Base-by-base conservation (phyloP, 1,140 invertebrate species). In the Zaprionus lachaisei region DNA sequence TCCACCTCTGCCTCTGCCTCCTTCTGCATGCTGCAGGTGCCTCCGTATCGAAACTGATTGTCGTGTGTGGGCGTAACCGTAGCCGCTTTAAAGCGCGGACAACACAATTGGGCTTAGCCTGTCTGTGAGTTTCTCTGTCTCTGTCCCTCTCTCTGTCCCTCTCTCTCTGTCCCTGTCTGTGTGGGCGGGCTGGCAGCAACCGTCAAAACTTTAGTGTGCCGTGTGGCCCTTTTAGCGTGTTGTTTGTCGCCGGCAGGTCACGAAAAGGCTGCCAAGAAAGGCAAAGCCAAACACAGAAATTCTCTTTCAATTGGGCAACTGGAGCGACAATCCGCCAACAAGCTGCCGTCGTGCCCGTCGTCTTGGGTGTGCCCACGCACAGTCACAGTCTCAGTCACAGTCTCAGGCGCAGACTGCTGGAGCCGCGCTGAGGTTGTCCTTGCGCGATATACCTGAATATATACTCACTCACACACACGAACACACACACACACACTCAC, bases 241-340 rank as follows among this genome's bases (percentile, higher is more conserved):
- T 90, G 85, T 89, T 89, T 87, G 84, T 80, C 58, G 76, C 60
- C 66, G 76, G 47, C 74, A 69, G 71, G 76, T 90, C 85, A 84
- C 83, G 81, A 83, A 83, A 74, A 58, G 56, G 61, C 76, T 85
- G 83, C 83, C 83, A 85, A 85, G 31, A 34, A 34, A 34, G 37
- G 37, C 26, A 66, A 55, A 49, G 65, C 64, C 77, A 75, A 81
- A 81, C 77, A 68, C 63, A 72, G 78, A 74, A 87, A 71, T 83
- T 72, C 75, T 72, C 77, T 87, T 87, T 79, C 80, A 87, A 80
- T 87, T 83, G 77, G 80, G 64, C 82, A 85, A 85, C 63, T 79
- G 51, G 72, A 83, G 77, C 80, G 80, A 66, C 63, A 79, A 67
- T 57, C 26, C 47, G 61, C 60, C 62, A 62, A 37, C 72, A 57